phyloP scores from a whole-genome alignment of 2,888 invertebrate genomes.

The Mythimna vitellina region DNA sequence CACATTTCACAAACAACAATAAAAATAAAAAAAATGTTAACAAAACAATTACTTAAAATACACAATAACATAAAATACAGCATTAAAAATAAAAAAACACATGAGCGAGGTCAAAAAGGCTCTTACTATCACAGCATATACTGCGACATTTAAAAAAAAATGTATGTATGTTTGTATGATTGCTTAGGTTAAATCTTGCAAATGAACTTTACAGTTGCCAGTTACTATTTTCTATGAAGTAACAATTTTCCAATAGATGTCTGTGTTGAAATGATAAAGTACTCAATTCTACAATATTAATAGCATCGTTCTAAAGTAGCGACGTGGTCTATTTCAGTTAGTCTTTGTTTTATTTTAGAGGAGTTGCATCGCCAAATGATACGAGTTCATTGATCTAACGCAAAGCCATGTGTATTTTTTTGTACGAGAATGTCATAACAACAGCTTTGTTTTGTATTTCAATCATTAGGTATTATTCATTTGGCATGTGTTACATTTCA shows the following conservation, averaged over 20 bases:
- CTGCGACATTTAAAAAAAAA: no score
- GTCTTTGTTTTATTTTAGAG: constrained; percentile 39
- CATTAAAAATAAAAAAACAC: no score
- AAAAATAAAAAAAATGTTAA: no score
- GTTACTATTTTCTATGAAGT: not conserved
- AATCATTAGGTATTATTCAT: constrained; percentile 22
- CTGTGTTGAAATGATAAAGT: not conserved
- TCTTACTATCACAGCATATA: no score
- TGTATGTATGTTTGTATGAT: no score
- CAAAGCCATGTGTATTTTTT: constrained; percentile 42
- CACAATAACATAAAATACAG: no score
- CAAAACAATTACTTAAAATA: no score
- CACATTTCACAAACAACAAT: no score
- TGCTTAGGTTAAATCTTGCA: no score
- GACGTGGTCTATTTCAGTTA: not conserved
- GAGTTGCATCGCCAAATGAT: constrained; percentile 40
- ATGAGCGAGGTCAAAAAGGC: no score
- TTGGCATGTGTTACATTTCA: constrained; percentile 33
- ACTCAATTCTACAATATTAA: not conserved
- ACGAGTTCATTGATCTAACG: constrained; percentile 37
- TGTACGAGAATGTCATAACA: constrained; percentile 38
- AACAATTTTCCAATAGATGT: not conserved
- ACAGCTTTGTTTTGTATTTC: constrained; percentile 29
- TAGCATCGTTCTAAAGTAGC: not conserved
- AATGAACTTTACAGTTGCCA: no score